These are phyloP conservation scores for Ciconia stormi DNA, from an alignment of 2,113 vertebrate species.

Conservation along the genomic window DNA sequence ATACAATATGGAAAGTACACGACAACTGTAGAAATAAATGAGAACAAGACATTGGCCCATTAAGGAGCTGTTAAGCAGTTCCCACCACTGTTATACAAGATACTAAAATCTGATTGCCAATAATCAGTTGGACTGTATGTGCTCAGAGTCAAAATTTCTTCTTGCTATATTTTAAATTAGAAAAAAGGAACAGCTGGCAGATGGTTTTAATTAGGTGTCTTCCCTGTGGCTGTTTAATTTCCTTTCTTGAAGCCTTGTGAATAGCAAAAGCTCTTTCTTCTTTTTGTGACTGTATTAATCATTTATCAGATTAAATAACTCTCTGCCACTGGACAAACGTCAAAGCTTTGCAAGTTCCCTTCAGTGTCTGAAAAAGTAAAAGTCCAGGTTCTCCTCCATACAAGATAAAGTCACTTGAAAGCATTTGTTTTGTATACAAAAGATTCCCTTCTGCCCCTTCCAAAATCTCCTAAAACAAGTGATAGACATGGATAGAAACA, in stretches of 20 bases:
- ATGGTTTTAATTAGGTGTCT: not conserved
- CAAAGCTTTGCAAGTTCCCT: not conserved
- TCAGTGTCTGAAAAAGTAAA: not conserved
- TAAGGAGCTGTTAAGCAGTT: not conserved
- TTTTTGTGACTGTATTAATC: not conserved
- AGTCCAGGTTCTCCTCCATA: not conserved
- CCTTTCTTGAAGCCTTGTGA: not conserved
- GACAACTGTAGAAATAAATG: not conserved
- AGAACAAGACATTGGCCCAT: not conserved
- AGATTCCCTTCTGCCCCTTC: not conserved
- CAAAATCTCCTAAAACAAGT: not conserved
- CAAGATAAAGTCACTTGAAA: not conserved
- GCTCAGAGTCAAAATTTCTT: not conserved
- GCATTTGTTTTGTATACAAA: not conserved
- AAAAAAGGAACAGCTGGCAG: not conserved
- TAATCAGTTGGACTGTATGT: not conserved
- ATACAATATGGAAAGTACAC: not conserved
- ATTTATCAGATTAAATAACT: conserved; percentile 8
- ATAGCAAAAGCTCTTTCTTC: not conserved
- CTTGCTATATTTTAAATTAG: not conserved
- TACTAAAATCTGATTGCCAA: not conserved
- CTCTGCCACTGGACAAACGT: not conserved
- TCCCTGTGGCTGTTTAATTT: not conserved
- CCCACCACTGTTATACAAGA: not conserved
- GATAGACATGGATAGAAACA: not conserved